Base-by-base conservation (phyloP, 2,888 invertebrate species). In the Tachystola acroxantha region DNA sequence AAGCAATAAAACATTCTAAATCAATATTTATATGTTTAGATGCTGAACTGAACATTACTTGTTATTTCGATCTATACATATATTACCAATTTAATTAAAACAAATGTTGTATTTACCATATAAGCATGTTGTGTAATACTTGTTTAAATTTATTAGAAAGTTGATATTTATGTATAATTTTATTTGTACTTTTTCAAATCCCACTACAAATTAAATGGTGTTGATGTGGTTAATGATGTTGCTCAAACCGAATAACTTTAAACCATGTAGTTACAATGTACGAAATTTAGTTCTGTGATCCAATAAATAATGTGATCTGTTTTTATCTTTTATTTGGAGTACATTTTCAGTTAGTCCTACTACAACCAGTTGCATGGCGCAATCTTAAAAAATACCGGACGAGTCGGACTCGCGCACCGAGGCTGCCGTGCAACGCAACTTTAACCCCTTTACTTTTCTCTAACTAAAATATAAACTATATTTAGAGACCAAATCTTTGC, bases 231-330 rank as follows among this genome's bases (percentile, higher is more conserved):
- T 66, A 71, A 75, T 69, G 66, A 75, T 73, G 74, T 81, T 84
- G 82, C 81, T 82, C 84, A 84, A 80, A 79, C 73, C 69, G 66
- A 72, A 67, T 71, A 71, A 77, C 68, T 77, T 75, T 73, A 73
- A 71, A 59, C 67, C 52, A 65, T 68, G 77, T 78, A 80, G 77
- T 61, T 61, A 76, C 64, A 71, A 64, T 77, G 65, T 79, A 79
- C 67, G 68, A 73, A 71, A 74, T 79, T 80, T 81, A 75, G 78
- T 82, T 80, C 71, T 81, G 80, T 81, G 79, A 81, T 82, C 73
- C 66, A 80, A 74, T 75, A 73, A 79, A 72, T 64, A 71, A 70
- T 71, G 69, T 72, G 67, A 74, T 69, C 67, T 73, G 57, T 64
- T 39, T 20, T 31, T 48, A 55, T 64, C 67, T 68, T 29, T 58